Evolutionary conservation across 2,888 invertebrate species (phyloP).

Genomic region (Sipha maydis): DNA sequence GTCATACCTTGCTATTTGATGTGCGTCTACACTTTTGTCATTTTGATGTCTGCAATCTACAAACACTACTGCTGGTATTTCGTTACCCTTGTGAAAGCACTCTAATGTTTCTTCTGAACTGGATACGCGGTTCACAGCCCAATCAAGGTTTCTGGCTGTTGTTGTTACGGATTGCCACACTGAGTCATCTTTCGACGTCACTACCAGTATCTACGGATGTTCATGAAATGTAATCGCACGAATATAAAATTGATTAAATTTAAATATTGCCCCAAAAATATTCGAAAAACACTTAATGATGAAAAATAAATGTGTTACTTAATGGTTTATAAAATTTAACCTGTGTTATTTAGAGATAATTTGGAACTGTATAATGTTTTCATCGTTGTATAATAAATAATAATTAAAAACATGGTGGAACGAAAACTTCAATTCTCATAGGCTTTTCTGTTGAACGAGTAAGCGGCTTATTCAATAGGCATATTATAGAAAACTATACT

Average conservation of each 20-base stretch:
- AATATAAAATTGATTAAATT: not conserved
- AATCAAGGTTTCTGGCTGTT: constrained; percentile 41
- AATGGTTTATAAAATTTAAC: no score
- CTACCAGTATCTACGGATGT: constrained; percentile 36
- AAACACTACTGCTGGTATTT: constrained; percentile 44
- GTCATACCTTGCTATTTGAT: constrained; percentile 36
- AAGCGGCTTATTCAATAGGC: no score
- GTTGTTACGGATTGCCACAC: constrained; percentile 45
- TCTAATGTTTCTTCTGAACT: constrained; percentile 45
- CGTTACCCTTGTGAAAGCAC: constrained; percentile 52
- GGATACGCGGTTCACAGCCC: constrained; percentile 35
- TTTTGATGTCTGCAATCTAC: constrained; percentile 51
- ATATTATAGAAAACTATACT: no score
- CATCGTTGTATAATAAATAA: no score
- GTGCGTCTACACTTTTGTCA: constrained; percentile 42
- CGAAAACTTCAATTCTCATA: no score
- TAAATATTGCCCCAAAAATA: not conserved
- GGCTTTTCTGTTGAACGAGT: no score
- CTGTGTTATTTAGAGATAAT: no score
- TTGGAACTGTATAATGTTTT: no score
- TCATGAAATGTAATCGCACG: not conserved
- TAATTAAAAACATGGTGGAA: no score
- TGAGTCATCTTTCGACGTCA: constrained; percentile 51
- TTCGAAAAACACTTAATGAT: no score
- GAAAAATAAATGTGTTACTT: no score